These are phyloP conservation scores for Papilio glaucus DNA, from an alignment of 1,140 invertebrate genomes.

Conservation along the genomic window DNA sequence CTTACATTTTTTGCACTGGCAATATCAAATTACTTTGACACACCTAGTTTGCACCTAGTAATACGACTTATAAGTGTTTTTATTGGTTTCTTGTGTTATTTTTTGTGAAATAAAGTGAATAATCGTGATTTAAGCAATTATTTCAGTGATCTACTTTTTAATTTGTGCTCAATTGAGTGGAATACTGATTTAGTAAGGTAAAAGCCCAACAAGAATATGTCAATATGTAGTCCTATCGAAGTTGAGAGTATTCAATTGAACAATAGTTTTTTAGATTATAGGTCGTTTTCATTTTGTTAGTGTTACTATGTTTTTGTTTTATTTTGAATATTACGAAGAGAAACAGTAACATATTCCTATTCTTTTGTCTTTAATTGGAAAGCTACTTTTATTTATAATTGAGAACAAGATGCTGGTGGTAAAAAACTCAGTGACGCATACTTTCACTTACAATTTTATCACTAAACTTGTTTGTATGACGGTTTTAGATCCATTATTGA, in stretches of 20 bases:
- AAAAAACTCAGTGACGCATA: neutral
- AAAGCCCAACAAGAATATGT: neutral
- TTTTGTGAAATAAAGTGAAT: slow-evolving; percentile 8
- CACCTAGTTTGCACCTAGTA: neutral
- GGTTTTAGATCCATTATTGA: too few species aligned
- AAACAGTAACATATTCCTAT: neutral
- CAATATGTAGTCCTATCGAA: neutral
- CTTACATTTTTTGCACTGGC: neutral
- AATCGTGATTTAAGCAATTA: neutral
- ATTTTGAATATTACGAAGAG: neutral
- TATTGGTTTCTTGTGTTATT: slow-evolving; percentile 14
- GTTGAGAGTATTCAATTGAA: neutral
- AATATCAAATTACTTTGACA: neutral
- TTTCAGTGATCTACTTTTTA: neutral
- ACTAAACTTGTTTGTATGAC: neutral
- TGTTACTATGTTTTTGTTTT: neutral
- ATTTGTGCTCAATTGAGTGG: neutral
- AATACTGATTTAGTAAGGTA: slow-evolving; percentile 5
- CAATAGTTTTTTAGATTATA: neutral
- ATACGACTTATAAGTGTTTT: neutral
- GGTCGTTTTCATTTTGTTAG: neutral
- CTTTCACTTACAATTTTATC: neutral
- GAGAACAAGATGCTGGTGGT: neutral
- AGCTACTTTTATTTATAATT: neutral
- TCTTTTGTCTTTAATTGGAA: neutral